Conservation (phyloP, 2,888 invertebrate genomes). For the Agrochola lota region DNA sequence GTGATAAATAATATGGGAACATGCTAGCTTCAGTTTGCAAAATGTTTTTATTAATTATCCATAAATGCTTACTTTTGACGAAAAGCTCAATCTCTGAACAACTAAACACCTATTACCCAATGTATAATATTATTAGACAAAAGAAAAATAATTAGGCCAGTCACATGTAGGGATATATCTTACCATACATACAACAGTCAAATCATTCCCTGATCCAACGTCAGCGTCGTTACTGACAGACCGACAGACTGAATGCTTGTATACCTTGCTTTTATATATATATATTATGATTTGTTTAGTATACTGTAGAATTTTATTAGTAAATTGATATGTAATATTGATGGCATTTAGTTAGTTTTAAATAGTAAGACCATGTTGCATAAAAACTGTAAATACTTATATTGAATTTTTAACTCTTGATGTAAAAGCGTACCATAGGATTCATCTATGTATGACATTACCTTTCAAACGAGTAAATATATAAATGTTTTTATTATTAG, state of each 20-base stretch:
- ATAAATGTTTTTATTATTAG: constrained; percentile 4
- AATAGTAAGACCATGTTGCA: constrained; percentile 52
- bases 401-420: constrained; percentile 10
- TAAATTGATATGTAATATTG: constrained; percentile 44
- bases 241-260: constrained; percentile 36
- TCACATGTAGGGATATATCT: background rate
- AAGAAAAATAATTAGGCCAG: background rate
- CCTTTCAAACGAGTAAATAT: background rate
- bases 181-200: background rate
- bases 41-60: no score
- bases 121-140: background rate
- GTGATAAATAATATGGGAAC: background rate
- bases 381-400: constrained; percentile 56
- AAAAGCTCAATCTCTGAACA: background rate
- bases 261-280: constrained; percentile 43
- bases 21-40: background rate
- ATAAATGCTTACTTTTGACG: background rate
- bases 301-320: constrained; percentile 42
- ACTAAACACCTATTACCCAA: background rate
- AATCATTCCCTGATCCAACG: constrained; percentile 50
- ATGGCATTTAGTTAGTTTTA: constrained; percentile 56
- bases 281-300: constrained; percentile 23
- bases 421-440: constrained; percentile 25
- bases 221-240: constrained; percentile 35
- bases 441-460: constrained; percentile 26